phyloP scores from a whole-genome alignment of 2,113 vertebrate species.

The Indri indri region DNA sequence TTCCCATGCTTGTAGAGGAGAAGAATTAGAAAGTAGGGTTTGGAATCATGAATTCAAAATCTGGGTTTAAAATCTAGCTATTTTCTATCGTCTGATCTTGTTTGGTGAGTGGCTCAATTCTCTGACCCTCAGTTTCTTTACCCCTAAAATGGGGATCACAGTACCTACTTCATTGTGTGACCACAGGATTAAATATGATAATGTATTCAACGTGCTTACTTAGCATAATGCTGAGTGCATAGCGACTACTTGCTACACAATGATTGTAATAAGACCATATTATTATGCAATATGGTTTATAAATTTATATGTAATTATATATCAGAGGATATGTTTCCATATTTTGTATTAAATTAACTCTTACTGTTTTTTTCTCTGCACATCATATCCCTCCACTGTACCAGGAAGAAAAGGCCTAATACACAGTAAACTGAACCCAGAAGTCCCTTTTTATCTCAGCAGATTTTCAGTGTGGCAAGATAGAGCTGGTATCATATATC shows the following conservation, averaged over 20 bases:
- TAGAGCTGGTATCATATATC: neutral
- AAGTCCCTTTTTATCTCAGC: neutral
- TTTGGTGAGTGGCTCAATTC: neutral
- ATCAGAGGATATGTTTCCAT: neutral
- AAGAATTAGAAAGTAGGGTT: neutral
- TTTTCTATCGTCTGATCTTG: neutral
- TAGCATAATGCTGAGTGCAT: too few relatives aligned
- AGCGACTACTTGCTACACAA: neutral
- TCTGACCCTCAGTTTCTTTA: neutral
- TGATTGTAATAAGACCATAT: neutral
- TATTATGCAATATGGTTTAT: neutral
- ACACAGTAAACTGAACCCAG: neutral
- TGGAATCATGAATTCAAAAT: neutral
- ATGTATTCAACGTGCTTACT: neutral
- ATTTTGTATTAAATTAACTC: neutral
- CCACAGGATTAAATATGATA: neutral
- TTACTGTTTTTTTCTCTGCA: neutral
- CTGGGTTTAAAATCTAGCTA: neutral
- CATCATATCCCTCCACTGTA: neutral
- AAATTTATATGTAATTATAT: neutral
- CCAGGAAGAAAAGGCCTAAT: neutral
- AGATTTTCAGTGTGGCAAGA: rapidly evolving
- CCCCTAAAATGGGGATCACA: neutral
- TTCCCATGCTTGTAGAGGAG: neutral
- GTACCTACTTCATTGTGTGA: neutral